Evolutionary conservation across 2,113 vertebrate species (phyloP).

Genomic region (Chaetorhynchus papuensis): DNA sequence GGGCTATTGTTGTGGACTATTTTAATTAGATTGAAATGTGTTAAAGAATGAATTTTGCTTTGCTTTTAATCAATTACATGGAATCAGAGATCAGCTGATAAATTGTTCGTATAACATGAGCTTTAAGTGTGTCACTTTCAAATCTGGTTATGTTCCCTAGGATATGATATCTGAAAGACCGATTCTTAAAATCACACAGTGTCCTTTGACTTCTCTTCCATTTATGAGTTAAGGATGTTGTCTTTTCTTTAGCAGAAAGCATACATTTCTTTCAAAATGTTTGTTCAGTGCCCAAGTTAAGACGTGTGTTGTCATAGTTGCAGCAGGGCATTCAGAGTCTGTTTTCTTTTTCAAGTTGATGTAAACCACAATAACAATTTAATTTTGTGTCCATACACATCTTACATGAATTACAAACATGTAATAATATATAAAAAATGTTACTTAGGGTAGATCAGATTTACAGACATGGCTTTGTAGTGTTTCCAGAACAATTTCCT

Average conservation of each 20-base stretch:
- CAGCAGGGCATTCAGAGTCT: background rate
- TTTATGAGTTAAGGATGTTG: background rate
- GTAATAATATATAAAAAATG: background rate
- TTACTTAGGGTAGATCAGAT: background rate
- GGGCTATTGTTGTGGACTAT: background rate
- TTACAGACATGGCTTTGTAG: background rate
- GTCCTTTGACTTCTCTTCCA: background rate
- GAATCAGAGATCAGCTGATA: background rate
- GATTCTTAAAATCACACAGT: background rate
- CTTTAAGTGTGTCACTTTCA: background rate
- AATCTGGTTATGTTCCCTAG: background rate
- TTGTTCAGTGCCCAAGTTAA: background rate
- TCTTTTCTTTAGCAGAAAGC: background rate
- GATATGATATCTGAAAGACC: background rate
- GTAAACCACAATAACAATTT: background rate
- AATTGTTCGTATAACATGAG: background rate
- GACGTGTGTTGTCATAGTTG: background rate
- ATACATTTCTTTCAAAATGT: background rate
- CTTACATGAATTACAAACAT: background rate
- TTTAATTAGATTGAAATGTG: background rate
- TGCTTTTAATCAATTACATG: background rate
- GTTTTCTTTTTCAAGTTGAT: background rate
- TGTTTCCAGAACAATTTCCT: background rate
- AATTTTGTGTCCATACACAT: background rate
- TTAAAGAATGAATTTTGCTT: background rate